These are phyloP conservation scores for Australoheros scitulus DNA, from an alignment of 2,113 vertebrate genomes.

Conservation along the genomic window DNA sequence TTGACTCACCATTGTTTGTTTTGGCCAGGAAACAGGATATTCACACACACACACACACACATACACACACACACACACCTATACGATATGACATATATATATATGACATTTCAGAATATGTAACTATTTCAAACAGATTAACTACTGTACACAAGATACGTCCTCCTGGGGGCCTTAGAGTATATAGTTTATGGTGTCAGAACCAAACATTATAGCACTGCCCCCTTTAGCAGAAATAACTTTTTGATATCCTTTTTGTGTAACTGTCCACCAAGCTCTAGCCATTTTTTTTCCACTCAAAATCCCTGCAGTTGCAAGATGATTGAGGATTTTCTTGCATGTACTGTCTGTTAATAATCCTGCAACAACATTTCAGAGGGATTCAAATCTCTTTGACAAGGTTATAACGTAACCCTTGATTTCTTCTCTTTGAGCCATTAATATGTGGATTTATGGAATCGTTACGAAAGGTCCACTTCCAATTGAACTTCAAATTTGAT, in stretches of 20 bases:
- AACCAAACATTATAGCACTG: accelerated
- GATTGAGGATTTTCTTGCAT: not conserved
- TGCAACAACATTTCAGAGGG: not conserved
- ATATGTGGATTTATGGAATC: not conserved
- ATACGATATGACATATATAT: not conserved
- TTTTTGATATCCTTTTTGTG: not conserved
- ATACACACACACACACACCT: slow-evolving; percentile 42
- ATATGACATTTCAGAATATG: not conserved
- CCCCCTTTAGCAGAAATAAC: not conserved
- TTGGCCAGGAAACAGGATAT: slow-evolving; percentile 64
- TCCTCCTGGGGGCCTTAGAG: not conserved
- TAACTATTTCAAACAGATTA: accelerated
- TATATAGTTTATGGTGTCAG: not conserved
- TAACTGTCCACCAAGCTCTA: not conserved
- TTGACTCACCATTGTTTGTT: slow-evolving; percentile 66
- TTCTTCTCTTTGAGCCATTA: not conserved
- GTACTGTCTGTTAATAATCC: not conserved
- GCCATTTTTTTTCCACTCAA: not conserved
- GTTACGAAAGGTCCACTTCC: not conserved
- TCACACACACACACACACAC: slow-evolving; percentile 41
- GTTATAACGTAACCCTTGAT: not conserved
- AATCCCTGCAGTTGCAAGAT: not conserved
- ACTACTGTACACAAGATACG: not conserved
- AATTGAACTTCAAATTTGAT: not conserved
- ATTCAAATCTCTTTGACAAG: not conserved